Conservation (phyloP, 1,140 invertebrate species). For the Danaus melanippus region DNA sequence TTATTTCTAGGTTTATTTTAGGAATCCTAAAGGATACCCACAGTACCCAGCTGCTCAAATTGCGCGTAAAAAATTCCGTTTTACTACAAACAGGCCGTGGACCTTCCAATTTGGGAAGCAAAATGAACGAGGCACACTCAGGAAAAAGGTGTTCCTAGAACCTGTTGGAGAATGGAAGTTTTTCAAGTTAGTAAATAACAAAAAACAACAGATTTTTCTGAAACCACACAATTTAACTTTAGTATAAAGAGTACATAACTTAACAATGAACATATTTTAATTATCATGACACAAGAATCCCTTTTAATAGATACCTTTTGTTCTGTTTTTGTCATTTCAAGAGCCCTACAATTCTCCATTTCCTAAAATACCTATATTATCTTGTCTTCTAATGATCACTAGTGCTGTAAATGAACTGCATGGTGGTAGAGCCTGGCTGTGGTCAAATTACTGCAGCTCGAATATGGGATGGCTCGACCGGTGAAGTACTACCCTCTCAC, state of each 20-base stretch:
- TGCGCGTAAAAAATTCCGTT: conserved; percentile 78
- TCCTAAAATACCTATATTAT: too few relatives aligned
- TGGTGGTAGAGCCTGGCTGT: too few relatives aligned
- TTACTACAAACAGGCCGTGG: conserved; percentile 87
- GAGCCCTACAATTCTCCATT: too few relatives aligned
- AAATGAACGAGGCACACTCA: conserved; percentile 74
- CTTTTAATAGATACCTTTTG: too few relatives aligned
- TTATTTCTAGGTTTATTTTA: conserved; percentile 80
- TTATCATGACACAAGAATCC: neutral
- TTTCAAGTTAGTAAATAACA: conserved; percentile 48
- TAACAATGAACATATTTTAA: neutral
- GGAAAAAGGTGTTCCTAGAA: conserved; percentile 80
- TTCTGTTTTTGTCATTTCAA: too few relatives aligned
- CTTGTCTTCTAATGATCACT: too few relatives aligned
- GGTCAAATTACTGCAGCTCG: too few relatives aligned
- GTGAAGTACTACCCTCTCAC: too few relatives aligned
- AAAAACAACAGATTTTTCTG: neutral
- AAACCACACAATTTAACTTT: neutral
- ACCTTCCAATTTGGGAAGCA: conserved; percentile 79
- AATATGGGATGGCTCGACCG: too few relatives aligned
- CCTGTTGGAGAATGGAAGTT: conserved; percentile 85
- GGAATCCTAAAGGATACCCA: conserved; percentile 80
- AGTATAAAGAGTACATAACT: neutral
- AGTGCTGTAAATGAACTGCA: too few relatives aligned
- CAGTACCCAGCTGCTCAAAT: conserved; percentile 78